Evolutionary conservation across 1,140 invertebrate genomes (phyloP).

Genomic region (Pogonomyrmex barbatus): DNA sequence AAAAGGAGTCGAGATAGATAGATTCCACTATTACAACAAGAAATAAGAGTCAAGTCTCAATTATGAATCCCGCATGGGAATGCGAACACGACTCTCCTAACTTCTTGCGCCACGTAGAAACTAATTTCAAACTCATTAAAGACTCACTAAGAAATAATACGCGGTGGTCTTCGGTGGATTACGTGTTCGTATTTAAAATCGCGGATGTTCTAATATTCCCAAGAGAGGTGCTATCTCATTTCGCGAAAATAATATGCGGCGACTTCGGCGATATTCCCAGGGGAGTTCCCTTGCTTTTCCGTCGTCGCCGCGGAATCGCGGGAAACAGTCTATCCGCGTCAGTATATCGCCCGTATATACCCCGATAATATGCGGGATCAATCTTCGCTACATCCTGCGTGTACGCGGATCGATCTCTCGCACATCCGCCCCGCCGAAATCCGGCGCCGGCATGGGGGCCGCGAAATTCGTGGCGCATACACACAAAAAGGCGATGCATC

Average conservation of each 20-base stretch:
- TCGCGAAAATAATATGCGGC: background rate
- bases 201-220: background rate
- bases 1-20: no score
- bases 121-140: constrained; percentile 16
- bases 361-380: background rate
- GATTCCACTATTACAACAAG: background rate
- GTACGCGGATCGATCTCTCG: constrained; percentile 16
- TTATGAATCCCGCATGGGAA: background rate
- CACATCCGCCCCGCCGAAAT: background rate
- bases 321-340: background rate
- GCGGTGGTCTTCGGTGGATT: background rate
- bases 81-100: background rate
- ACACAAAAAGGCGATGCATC: background rate
- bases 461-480: background rate
- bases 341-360: background rate
- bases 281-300: background rate
- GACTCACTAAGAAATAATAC: background rate
- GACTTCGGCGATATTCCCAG: background rate
- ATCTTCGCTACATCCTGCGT: background rate
- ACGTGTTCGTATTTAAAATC: background rate
- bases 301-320: background rate
- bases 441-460: background rate
- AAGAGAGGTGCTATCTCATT: background rate
- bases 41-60: background rate
- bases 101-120: background rate